A percentile compares a stretch with the other conserved stretches of the same genome.
Evolutionary conservation across 2,113 vertebrate species (phyloP).

Genomic region (Uria aalge): DNA sequence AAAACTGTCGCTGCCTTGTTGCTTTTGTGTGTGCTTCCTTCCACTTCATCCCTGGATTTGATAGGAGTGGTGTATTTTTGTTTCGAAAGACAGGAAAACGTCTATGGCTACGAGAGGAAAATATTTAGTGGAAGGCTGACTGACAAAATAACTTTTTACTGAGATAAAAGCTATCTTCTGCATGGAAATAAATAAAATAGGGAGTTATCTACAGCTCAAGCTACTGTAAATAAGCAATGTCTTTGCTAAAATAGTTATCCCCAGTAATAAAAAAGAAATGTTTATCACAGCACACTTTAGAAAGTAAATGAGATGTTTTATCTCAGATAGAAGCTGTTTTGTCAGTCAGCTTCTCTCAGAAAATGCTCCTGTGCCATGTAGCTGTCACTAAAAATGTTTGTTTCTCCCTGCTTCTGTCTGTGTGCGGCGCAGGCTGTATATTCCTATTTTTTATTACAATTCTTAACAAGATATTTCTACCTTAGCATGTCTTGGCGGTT

Average conservation of each 20-base stretch:
- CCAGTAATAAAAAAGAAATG: neutral
- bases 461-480: neutral
- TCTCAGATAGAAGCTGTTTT: neutral
- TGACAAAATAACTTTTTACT: neutral
- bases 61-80: conserved; percentile 13
- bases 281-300: neutral
- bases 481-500: neutral
- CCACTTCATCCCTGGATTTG: neutral
- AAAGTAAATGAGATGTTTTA: neutral
- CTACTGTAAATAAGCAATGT: neutral
- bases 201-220: neutral
- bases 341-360: neutral
- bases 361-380: neutral
- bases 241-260: neutral
- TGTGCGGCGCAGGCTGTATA: neutral
- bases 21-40: neutral
- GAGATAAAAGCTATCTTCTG: neutral
- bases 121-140: neutral
- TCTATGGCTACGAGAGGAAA: neutral
- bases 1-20: neutral
- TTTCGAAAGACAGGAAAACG: neutral
- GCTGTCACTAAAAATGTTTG: neutral
- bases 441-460: neutral
- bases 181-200: neutral
- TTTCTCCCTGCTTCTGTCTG: neutral